phyloP scores from a whole-genome alignment of 2,113 vertebrate species.

The Struthio camelus region DNA sequence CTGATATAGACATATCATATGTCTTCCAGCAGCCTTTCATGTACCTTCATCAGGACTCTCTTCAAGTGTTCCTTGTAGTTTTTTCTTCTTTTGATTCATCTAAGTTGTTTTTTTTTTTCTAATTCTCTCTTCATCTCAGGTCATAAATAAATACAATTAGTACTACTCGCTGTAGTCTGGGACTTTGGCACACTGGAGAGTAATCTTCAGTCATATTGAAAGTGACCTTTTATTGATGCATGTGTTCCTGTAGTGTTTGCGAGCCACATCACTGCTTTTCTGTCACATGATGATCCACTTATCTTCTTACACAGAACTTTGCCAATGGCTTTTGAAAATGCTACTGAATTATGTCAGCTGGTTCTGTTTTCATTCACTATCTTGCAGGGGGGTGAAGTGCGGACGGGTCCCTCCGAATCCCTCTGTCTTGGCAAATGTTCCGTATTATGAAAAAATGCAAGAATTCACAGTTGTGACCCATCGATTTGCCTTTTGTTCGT shows the following conservation, averaged over 20 bases:
- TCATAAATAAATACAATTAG: not conserved
- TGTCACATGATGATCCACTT: not conserved
- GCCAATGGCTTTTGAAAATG: not conserved
- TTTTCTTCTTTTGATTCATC: not conserved
- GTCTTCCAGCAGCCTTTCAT: not conserved
- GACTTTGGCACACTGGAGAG: not conserved
- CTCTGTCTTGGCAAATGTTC: not conserved
- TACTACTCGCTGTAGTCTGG: not conserved
- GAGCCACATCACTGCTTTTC: not conserved
- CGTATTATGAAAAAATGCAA: not conserved
- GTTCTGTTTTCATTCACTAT: not conserved
- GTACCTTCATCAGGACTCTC: not conserved
- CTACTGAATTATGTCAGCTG: not conserved
- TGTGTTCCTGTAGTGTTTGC: not conserved
- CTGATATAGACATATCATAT: not conserved
- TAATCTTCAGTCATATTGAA: not conserved
- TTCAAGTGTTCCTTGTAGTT: not conserved
- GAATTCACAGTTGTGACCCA: not conserved
- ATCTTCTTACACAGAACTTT: not conserved
- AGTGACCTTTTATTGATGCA: not conserved
- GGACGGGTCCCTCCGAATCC: fast-evolving
- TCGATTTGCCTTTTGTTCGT: slow-evolving; percentile 12
- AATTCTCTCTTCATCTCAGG: not conserved
- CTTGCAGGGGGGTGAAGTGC: not conserved
- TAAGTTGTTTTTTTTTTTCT: not conserved